Percentiles rank a stretch among this genome's conserved stretches.
phyloP scores from a whole-genome alignment of 2,797 vertebrate species.

The Delichon dasypus region DNA sequence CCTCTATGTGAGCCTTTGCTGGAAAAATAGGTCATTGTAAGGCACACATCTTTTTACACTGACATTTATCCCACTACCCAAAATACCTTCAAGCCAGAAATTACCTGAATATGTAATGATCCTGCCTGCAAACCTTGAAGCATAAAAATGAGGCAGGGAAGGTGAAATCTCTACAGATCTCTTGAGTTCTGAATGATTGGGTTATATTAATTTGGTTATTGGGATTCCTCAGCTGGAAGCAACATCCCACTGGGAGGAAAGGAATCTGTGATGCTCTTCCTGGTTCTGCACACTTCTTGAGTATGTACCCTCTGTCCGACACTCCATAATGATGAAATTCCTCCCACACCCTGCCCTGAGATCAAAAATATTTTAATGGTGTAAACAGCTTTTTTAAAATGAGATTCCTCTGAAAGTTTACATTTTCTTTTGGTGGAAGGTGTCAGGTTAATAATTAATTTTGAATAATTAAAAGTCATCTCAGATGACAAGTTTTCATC shows the following conservation, averaged over 20 bases:
- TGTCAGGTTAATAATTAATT: conserved; percentile 17
- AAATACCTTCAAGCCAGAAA: neutral
- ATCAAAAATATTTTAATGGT: neutral
- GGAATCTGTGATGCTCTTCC: neutral
- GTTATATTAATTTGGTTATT: neutral
- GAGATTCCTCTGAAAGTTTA: neutral
- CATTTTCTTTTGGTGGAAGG: conserved; percentile 11
- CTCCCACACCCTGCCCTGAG: neutral
- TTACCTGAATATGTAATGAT: neutral
- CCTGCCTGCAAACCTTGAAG: neutral
- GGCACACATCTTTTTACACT: neutral
- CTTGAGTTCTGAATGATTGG: neutral
- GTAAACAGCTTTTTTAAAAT: conserved; percentile 18
- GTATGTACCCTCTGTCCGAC: neutral
- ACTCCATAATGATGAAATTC: neutral
- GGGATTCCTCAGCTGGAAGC: neutral
- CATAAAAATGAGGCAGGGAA: neutral
- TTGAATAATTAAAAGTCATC: neutral
- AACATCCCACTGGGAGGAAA: neutral
- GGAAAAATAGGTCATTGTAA: neutral
- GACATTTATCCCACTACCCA: neutral
- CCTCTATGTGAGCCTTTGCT: neutral
- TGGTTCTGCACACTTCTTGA: neutral
- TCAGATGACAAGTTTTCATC: neutral
- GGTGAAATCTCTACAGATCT: neutral